Conservation (phyloP, 23 tunicate species). For the Phallusia fumigata region DNA sequence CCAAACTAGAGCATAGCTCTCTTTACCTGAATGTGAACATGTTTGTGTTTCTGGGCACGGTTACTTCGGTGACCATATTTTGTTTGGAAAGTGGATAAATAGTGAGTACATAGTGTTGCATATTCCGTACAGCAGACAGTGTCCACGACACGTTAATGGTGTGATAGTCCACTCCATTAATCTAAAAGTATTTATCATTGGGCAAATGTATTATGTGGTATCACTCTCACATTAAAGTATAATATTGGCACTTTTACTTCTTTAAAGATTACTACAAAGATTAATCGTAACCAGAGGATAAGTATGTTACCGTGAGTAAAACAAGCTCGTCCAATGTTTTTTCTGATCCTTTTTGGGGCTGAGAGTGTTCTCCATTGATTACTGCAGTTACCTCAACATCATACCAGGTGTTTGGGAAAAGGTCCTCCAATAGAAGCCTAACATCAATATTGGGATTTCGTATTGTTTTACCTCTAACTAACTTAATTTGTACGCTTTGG, state of each 20-base stretch:
- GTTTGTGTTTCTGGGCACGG: constrained; percentile 14
- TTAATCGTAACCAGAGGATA: too few species aligned
- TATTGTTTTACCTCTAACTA: too few species aligned
- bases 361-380: constrained; percentile 14
- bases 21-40: constrained; percentile 12
- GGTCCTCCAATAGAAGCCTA: constrained; percentile 24
- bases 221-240: too few species aligned
- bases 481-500: too few species aligned
- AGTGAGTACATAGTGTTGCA: constrained; percentile 21
- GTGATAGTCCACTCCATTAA: constrained; percentile 48
- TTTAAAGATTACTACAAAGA: neutral
- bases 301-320: constrained; percentile 30
- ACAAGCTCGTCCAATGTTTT: constrained; percentile 34
- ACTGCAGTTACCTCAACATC: constrained; percentile 24
- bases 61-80: neutral
- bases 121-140: constrained; percentile 33
- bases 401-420: constrained; percentile 42
- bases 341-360: constrained; percentile 21
- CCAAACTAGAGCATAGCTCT: neutral
- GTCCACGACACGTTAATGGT: constrained; percentile 63
- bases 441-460: neutral
- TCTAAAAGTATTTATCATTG: constrained; percentile 23
- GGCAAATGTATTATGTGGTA: too few species aligned
- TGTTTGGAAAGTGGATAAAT: neutral
- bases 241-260: too few species aligned